Evolutionary conservation across 2,113 vertebrate genomes (phyloP).

Genomic region (Trematocara macrostoma): DNA sequence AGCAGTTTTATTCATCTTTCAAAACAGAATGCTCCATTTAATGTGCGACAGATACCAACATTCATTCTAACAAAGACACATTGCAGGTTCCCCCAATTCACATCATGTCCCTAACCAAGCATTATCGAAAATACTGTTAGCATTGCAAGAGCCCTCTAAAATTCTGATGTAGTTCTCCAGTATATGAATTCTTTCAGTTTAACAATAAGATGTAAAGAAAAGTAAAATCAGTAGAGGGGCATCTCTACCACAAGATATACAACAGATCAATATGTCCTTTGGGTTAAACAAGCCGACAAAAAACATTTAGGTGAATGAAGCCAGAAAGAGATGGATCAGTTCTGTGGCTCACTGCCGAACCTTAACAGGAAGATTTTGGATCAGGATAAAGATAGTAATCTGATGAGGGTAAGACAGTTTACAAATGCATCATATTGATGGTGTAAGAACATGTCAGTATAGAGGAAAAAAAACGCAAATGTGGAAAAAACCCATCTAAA

Average conservation of each 20-base stretch:
- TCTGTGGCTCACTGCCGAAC: neutral
- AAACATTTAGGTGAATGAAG: neutral
- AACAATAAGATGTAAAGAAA: neutral
- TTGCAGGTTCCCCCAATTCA: neutral
- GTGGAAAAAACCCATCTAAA: neutral
- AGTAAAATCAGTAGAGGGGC: neutral
- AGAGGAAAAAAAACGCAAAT: accelerated
- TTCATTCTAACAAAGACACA: neutral
- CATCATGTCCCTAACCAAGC: neutral
- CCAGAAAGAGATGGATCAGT: neutral
- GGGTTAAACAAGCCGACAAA: neutral
- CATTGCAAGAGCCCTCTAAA: neutral
- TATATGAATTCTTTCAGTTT: neutral
- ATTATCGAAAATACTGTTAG: neutral
- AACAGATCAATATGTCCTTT: neutral
- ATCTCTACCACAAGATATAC: neutral
- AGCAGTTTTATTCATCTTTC: constrained; percentile 10
- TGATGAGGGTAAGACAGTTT: neutral
- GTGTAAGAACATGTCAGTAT: neutral
- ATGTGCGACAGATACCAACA: neutral
- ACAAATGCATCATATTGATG: neutral
- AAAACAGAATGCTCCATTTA: neutral
- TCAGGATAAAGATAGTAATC: neutral
- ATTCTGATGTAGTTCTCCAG: neutral
- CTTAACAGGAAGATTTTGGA: neutral